phyloP scores from a whole-genome alignment of 1,140 invertebrate species.

The Globodera rostochiensis region DNA sequence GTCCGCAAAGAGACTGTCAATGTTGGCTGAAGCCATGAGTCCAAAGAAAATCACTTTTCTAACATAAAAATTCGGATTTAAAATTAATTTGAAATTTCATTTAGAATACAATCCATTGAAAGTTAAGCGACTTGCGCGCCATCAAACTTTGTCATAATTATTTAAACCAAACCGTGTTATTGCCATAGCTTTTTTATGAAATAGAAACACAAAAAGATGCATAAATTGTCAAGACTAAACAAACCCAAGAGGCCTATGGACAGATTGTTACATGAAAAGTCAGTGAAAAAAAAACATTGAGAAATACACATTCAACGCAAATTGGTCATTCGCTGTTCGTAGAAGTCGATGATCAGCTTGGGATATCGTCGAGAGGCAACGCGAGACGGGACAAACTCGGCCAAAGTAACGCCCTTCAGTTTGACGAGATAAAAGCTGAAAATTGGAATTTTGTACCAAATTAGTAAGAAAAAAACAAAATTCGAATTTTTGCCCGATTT shows the following conservation, averaged over 20 bases:
- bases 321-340: conserved; percentile 4
- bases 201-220: no score
- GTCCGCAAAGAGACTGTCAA: conserved; percentile 33
- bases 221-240: background rate
- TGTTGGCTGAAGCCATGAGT: conserved; percentile 8
- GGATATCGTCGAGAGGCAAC: conserved; percentile 13
- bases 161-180: background rate
- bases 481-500: background rate
- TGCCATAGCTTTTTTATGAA: background rate
- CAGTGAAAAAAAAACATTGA: background rate
- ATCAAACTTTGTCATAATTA: background rate
- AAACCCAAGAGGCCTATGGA: background rate
- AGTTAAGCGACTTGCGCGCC: no score
- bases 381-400: conserved; percentile 2
- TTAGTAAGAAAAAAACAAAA: background rate
- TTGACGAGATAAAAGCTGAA: conserved; percentile 24
- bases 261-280: conserved; percentile 1
- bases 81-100: conserved; percentile 20
- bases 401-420: background rate
- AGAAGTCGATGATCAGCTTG: conserved; percentile 29
- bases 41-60: conserved; percentile 1
- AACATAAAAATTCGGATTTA: background rate
- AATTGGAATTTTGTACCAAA: conserved; percentile 10
- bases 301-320: background rate
- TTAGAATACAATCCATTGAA: background rate